Base-by-base conservation (phyloP, 1,140 invertebrate species). In the Drosophila parvula region DNA sequence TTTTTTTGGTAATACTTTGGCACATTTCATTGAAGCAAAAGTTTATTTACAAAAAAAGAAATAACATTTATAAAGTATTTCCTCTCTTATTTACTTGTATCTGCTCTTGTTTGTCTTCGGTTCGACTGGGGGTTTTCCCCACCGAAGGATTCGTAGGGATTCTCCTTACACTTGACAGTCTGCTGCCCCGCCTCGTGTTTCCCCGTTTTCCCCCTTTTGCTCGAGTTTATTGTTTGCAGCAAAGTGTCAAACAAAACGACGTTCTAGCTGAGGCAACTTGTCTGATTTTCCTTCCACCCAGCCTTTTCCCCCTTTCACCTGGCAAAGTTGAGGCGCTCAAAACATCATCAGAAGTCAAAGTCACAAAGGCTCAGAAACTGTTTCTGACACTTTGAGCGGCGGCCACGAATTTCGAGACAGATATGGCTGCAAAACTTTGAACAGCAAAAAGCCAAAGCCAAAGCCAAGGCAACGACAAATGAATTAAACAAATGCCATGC, bases 381-480 rank as follows among this genome's bases (percentile, higher is more conserved):
- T 59, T 73, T 59, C 69, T 73, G 69, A 73, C 69, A 73, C 69
- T 73, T 73, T 73, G 69, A 73, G 69, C 69, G 69, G 69, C 69
- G 53, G 44, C 69, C 53, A 71, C 69, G 69, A 50, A 73, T 71
- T 59, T 71, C 67, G 69, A 73, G 69, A 73, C 69, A 73, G 69
- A 73, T 73, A 73, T 73, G 36, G 51, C 51, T 69, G 62, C 16
- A 40, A 73, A 73, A 57, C 53, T 71, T 71, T 59, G 51, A 70
- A 45, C 51, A 30, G 51, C 51, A 22, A 36, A 50, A 71, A 68
- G 63, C 67, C 63, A 70, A 71, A 70, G 63, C 67, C 63, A 70
- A 59, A 71, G 68, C 68, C 68, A 71, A 58, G 68, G 68, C 68
- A 71, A 71, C 68, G 68, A 71, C 69, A 73, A 71, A 71, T 59